Conservation (phyloP, 2,888 invertebrate species). For the Idaea aversata region DNA sequence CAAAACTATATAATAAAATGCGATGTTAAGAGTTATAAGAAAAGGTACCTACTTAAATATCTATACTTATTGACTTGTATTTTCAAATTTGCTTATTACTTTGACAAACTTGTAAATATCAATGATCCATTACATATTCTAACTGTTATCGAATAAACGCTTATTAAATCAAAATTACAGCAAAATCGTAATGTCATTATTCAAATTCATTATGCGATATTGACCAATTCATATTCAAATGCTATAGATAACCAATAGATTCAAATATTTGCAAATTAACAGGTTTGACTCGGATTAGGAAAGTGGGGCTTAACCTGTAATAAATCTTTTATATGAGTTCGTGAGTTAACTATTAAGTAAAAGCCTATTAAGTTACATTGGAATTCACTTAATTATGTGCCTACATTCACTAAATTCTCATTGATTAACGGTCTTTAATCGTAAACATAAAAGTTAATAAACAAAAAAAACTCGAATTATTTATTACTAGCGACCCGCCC, state of each 20-base stretch:
- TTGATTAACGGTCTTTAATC: not conserved
- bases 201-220: constrained; percentile 28
- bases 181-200: not conserved
- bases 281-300: constrained; percentile 1
- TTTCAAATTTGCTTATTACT: not conserved
- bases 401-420: not conserved
- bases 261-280: constrained; percentile 1
- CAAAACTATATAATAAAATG: too few relatives aligned
- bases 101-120: not conserved
- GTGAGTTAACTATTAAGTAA: not conserved
- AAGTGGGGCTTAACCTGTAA: not conserved
- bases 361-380: not conserved
- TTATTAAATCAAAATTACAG: not conserved
- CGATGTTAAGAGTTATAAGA: too few relatives aligned
- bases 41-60: too few relatives aligned
- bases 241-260: not conserved
- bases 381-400: not conserved
- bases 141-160: not conserved
- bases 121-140: not conserved
- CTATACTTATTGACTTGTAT: not conserved
- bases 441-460: too few relatives aligned
- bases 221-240: constrained; percentile 26
- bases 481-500: too few relatives aligned
- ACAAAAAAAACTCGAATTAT: too few relatives aligned
- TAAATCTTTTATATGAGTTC: not conserved